These are phyloP conservation scores for Phainopepla nitens DNA, from an alignment of 2,113 vertebrate species.

Conservation along the genomic window DNA sequence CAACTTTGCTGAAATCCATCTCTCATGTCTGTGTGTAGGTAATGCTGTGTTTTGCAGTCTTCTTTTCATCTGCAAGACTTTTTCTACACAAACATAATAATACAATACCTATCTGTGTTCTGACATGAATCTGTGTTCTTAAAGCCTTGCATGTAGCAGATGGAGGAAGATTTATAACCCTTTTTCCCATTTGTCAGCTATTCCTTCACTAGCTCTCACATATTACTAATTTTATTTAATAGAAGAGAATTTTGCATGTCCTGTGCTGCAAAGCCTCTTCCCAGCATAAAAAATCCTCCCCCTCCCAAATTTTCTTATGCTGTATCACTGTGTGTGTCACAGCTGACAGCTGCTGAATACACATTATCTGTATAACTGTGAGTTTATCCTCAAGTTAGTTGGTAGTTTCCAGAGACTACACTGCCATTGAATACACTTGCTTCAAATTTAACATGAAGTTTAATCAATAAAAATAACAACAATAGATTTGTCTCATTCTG, in stretches of 20 bases:
- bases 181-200: background rate
- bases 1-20: background rate
- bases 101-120: background rate
- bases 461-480: slow-evolving; percentile 35
- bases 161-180: background rate
- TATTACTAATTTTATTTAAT: background rate
- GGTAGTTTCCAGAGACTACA: background rate
- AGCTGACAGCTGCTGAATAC: background rate
- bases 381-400: slow-evolving; percentile 2
- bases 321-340: background rate
- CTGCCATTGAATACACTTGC: background rate
- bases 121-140: background rate
- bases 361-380: background rate
- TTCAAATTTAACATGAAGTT: slow-evolving; percentile 21
- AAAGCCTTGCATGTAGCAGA: background rate
- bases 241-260: background rate
- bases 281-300: background rate
- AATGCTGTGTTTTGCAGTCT: background rate
- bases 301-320: background rate
- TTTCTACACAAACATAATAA: background rate
- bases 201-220: background rate
- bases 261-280: background rate
- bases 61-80: background rate
- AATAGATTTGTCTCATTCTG: background rate
- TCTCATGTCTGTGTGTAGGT: background rate